Conservation (phyloP, 2,113 vertebrate species). For the Megaceryle torquata region DNA sequence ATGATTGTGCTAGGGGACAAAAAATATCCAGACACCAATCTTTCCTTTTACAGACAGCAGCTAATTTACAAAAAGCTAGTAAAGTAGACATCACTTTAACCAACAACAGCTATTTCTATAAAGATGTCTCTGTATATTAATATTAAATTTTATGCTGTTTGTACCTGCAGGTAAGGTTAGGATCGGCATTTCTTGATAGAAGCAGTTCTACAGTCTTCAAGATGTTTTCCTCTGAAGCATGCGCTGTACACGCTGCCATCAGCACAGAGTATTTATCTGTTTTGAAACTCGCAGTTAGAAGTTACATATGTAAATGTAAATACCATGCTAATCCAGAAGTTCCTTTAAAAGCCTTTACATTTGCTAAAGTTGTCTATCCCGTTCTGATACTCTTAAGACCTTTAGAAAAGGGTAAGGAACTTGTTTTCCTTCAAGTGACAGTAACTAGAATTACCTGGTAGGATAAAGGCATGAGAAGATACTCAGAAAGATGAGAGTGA, state of each 20-base stretch:
- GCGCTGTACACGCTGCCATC: slow-evolving; percentile 86
- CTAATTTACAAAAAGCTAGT: background rate
- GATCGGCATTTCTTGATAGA: slow-evolving; percentile 88
- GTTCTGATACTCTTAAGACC: background rate
- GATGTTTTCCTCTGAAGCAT: slow-evolving; percentile 82
- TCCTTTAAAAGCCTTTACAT: background rate
- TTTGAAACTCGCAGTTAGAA: slow-evolving; percentile 34
- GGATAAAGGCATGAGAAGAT: background rate
- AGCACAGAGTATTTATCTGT: slow-evolving; percentile 86
- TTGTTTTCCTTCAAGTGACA: background rate
- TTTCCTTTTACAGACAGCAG: background rate
- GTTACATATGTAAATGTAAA: background rate
- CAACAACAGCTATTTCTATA: background rate
- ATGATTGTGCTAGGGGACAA: background rate
- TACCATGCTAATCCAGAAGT: background rate
- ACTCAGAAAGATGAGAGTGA: background rate
- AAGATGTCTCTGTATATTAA: background rate
- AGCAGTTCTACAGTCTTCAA: slow-evolving; percentile 88
- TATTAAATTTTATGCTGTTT: background rate
- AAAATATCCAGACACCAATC: background rate
- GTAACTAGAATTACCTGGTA: background rate
- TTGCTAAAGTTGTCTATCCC: background rate
- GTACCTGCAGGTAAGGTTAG: slow-evolving; percentile 87
- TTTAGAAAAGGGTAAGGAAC: background rate
- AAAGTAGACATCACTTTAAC: background rate